Conservation (phyloP, 2,797 vertebrate species). For the Sebastiscus tertius region DNA sequence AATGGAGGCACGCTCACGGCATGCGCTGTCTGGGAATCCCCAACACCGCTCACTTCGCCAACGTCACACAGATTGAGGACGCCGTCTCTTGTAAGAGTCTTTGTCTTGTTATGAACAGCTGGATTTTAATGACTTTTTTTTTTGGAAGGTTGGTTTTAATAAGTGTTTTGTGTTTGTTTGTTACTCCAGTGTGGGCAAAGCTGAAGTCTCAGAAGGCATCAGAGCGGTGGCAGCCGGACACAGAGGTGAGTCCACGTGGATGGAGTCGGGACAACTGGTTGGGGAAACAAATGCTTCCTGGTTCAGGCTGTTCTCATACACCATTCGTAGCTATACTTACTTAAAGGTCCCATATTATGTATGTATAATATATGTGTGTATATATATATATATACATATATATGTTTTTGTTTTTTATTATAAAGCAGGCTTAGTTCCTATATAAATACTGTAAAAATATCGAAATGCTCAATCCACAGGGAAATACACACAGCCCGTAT, state of each 20-base stretch:
- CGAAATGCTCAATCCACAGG: no score
- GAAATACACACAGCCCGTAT: no score
- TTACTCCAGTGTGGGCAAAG: conserved; percentile 92
- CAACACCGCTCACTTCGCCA: conserved; percentile 98
- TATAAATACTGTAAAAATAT: no score
- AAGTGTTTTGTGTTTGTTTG: background rate
- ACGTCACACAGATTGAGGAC: conserved; percentile 98
- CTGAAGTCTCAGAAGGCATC: conserved; percentile 96
- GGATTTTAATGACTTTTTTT: background rate
- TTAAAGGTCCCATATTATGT: no score
- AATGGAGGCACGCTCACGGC: conserved; percentile 97
- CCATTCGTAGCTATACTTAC: no score
- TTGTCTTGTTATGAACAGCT: background rate
- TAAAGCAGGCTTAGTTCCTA: no score
- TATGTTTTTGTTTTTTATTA: no score
- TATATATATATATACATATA: no score
- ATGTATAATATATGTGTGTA: no score
- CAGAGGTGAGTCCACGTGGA: conserved; percentile 84
- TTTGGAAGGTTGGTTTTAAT: background rate
- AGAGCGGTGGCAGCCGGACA: conserved; percentile 98
- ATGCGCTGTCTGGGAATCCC: conserved; percentile 98
- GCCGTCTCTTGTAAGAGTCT: conserved; percentile 92
- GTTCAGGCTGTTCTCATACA: background rate
- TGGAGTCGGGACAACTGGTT: rapidly evolving
- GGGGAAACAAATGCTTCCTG: rapidly evolving